A percentile compares a stretch with the other conserved stretches of the same genome.
Evolutionary conservation across 2,113 vertebrate species (phyloP).

Genomic region (Lasiurus cinereus): DNA sequence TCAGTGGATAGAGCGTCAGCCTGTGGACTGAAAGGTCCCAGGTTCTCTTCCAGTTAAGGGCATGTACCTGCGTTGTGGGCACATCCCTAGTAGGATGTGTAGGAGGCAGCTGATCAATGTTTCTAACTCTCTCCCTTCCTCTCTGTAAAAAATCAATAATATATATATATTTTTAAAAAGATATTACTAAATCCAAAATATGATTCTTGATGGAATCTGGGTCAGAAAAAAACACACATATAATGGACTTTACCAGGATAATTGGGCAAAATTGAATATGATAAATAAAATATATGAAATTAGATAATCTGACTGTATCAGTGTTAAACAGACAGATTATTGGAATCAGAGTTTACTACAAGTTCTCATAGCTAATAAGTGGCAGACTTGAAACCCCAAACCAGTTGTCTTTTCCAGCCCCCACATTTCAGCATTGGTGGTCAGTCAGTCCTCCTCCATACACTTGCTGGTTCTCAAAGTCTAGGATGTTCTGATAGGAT

Average conservation of each 20-base stretch:
- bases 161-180: too few species aligned
- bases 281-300: slow-evolving; percentile 31
- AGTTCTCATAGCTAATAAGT: neutral
- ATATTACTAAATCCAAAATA: too few species aligned
- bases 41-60: too few species aligned
- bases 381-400: neutral
- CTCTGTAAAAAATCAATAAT: too few species aligned
- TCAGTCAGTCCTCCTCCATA: neutral
- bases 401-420: neutral
- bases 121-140: too few species aligned
- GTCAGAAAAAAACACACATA: too few species aligned
- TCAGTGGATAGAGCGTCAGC: too few species aligned
- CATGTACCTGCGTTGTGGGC: too few species aligned
- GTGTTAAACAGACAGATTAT: neutral
- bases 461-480: slow-evolving; percentile 4
- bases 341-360: slow-evolving; percentile 14
- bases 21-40: too few species aligned
- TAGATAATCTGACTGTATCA: neutral
- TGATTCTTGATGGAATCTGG: too few species aligned
- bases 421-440: neutral
- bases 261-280: slow-evolving; percentile 23
- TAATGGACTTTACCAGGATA: slow-evolving; percentile 7
- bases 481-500: neutral
- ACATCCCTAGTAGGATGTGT: too few species aligned
- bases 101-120: too few species aligned